Evolutionary conservation across 2,888 invertebrate species (phyloP), one percentile per base, ranked within the genome.

Genomic region (Calephelis perditalis): DNA sequence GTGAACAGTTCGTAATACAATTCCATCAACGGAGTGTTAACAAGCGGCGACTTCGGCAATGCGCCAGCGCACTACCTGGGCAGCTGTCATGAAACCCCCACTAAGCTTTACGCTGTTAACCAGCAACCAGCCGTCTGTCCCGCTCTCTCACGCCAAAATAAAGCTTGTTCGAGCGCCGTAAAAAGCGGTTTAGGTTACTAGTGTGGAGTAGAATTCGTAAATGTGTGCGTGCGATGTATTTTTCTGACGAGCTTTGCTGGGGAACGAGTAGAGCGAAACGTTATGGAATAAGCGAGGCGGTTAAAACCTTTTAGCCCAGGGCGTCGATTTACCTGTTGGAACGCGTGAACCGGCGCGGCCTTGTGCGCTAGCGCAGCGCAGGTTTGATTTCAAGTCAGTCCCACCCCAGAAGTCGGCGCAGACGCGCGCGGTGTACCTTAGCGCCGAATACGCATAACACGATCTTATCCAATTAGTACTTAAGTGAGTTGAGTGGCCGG

Each of bases 281-380:
- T 74, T 68, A 72, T 79, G 75, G 74, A 72, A 69, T 72, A 72
- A 73, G 70, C 68, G 73, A 66, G 84, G 83, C 80, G 73, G 75
- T 81, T 88, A 81, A 65, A 71, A 71, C 86, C 71, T 88, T 90
- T 76, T 75, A 68, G 67, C 68, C 71, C 67, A 70, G 67, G 69
- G 75, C 77, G 72, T 75, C 76, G 82, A 81, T 82, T 91, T 90
- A 91, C 91, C 91, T 91, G 91, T 89, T 92, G 92, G 92, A 92
- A 91, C 92, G 89, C 88, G 87, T 89, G 89, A 91, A 91, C 89
- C 86, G 82, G 81, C 84, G 88, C 91, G 90, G 91, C 90, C 91
- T 91, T 91, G 91, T 91, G 91, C 91, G 91, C 91, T 91, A 91
- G 90, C 91, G 90, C 90, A 86, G 76, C 82, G 80, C 85, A 87